These are phyloP conservation scores for Acrossocheilus fasciatus DNA, from an alignment of 2,797 vertebrate species.

Conservation along the genomic window DNA sequence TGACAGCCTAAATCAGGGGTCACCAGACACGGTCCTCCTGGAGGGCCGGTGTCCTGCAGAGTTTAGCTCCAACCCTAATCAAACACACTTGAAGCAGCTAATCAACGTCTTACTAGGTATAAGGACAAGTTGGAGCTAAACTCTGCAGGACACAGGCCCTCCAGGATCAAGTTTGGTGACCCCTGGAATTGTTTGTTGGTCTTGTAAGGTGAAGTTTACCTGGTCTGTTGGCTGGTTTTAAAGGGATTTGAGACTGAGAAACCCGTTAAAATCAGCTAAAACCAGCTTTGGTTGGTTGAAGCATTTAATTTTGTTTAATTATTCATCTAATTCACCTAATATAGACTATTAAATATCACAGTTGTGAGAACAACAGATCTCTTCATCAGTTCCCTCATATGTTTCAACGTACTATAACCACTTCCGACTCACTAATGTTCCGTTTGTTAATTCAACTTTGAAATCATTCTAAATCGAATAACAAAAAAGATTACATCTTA, in stretches of 20 bases:
- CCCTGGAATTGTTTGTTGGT: background rate
- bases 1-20: no score
- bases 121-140: no score
- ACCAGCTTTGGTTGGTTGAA: background rate
- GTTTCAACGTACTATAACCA: background rate
- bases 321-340: background rate
- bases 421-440: background rate
- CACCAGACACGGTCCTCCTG: no score
- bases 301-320: constrained; percentile 1
- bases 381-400: background rate
- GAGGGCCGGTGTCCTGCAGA: no score
- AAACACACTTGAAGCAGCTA: no score
- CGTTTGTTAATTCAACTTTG: background rate
- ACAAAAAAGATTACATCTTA: constrained; percentile 48
- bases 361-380: background rate
- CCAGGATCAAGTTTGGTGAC: no score
- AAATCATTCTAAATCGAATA: background rate
- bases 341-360: background rate
- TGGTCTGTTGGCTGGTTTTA: background rate
- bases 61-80: no score
- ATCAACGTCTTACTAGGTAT: no score
- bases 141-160: no score
- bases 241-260: background rate
- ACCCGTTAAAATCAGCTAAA: background rate
- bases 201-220: background rate